Base-by-base conservation (phyloP, 2,888 invertebrate species). In the Steinernema carpocapsae region DNA sequence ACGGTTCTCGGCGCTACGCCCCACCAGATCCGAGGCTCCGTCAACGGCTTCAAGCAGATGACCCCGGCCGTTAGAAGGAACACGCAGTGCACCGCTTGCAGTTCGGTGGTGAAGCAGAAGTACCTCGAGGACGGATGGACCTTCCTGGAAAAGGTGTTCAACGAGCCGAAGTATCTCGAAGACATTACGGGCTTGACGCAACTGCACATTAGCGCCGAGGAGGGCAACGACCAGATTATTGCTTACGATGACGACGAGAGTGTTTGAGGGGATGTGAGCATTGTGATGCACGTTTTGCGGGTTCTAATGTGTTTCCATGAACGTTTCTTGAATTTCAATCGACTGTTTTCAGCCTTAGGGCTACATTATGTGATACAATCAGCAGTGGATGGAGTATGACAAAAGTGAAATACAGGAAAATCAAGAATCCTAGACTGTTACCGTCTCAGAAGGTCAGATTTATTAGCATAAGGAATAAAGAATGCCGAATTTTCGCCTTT, bases 11-110 rank as follows among this genome's bases (percentile, higher is more conserved):
- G 87, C 46, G 80, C 81, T 0, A 83, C 83, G 14, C 87, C 86
- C 7, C 87, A 88, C 76, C 93, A 95, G 4, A 93, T 99, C 79
- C 91, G 99, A 46, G 97, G 97, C 0, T 95, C 94, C 88, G 89
- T 99, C 2, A 92, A 93, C 80, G 91, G 92, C 52, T 94, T 92
- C 79, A 79, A 80, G 32, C 93, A 93, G 71, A 92, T 95, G 48
- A 88, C 93, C 73, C 96, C 96, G 0, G 93, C 94, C 0, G 94
- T 94, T 52, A 91, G 92, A 72, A 92, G 93, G 83, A 99, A 95
- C 90, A 91, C 91, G 73, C 93, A 64, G 93, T 99, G 97, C 87
- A 94, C 95, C 59, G 97, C 95, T 0, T 99, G 99, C 87, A 96
- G 95, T 0, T 73, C 81, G 12, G 83, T 81, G 64, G 90, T 91